Evolutionary conservation across 2,888 invertebrate species (phyloP).

Genomic region (Cerastis leucographa): DNA sequence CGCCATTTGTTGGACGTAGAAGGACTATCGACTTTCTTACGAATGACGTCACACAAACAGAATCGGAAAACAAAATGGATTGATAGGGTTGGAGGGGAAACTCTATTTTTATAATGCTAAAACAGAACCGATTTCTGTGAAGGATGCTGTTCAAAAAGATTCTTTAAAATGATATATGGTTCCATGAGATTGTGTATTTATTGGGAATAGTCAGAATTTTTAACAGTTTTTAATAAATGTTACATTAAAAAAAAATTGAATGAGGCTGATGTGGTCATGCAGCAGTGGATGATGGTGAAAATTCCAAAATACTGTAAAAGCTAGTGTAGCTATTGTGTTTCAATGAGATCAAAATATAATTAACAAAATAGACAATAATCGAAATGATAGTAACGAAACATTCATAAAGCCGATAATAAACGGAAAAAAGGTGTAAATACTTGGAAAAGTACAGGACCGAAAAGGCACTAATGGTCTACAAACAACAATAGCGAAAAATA

Average conservation of each 20-base stretch:
- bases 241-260: background rate
- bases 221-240: background rate
- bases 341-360: background rate
- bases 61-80: slow-evolving; percentile 53
- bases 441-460: slow-evolving; percentile 8
- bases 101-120: slow-evolving; percentile 30
- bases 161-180: slow-evolving; percentile 16
- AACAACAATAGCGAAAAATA: slow-evolving; percentile 11
- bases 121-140: slow-evolving; percentile 18
- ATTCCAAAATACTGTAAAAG: background rate
- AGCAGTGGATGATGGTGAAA: background rate
- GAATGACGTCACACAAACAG: slow-evolving; percentile 56
- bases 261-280: background rate
- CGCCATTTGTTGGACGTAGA: slow-evolving; percentile 37
- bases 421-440: background rate
- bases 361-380: background rate
- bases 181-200: background rate
- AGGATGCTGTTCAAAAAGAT: background rate
- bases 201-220: background rate
- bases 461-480: slow-evolving; percentile 2
- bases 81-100: slow-evolving; percentile 17
- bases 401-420: background rate
- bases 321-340: background rate
- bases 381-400: background rate
- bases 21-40: slow-evolving; percentile 51